Evolutionary conservation across 53 echinoderm and acorn worm species (phyloP).

Genomic region (Temnopleurus reevesii): DNA sequence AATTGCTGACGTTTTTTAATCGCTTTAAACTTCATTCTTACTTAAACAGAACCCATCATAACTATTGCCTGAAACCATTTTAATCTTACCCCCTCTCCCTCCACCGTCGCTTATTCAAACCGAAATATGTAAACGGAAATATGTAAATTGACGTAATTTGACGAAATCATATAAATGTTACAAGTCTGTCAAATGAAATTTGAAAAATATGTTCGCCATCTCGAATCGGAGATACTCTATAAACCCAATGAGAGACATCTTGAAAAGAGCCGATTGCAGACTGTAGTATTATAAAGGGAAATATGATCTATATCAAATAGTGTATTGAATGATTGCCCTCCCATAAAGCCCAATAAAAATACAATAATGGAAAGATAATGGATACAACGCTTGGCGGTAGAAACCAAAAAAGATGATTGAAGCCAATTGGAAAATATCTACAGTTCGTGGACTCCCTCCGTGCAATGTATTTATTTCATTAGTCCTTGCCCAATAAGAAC

Average conservation of each 20-base stretch:
- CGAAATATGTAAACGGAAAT: background rate
- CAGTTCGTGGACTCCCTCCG: conserved; percentile 33
- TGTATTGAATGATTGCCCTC: conserved; percentile 26
- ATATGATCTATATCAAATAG: conserved; percentile 16
- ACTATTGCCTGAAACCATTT: too few relatives aligned
- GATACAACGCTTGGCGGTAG: conserved; percentile 26
- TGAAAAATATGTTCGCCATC: background rate
- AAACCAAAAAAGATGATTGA: conserved; percentile 25
- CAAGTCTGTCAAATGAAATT: background rate
- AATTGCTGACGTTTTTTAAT: too few relatives aligned
- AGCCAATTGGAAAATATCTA: conserved; percentile 16
- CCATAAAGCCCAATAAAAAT: conserved; percentile 30
- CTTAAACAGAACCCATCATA: too few relatives aligned
- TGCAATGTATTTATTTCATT: conserved; percentile 41
- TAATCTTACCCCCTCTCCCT: too few relatives aligned
- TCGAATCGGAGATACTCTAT: background rate
- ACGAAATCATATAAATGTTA: background rate
- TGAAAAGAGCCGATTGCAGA: background rate
- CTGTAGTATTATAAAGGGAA: conserved; percentile 7
- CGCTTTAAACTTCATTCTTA: too few relatives aligned
- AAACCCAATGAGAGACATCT: background rate
- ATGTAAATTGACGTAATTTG: background rate
- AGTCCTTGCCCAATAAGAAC: conserved; percentile 33
- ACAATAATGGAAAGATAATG: conserved; percentile 30
- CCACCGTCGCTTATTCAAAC: too few relatives aligned